Base-by-base conservation (phyloP, 2,113 vertebrate species). In the Siphamia tubifer region DNA sequence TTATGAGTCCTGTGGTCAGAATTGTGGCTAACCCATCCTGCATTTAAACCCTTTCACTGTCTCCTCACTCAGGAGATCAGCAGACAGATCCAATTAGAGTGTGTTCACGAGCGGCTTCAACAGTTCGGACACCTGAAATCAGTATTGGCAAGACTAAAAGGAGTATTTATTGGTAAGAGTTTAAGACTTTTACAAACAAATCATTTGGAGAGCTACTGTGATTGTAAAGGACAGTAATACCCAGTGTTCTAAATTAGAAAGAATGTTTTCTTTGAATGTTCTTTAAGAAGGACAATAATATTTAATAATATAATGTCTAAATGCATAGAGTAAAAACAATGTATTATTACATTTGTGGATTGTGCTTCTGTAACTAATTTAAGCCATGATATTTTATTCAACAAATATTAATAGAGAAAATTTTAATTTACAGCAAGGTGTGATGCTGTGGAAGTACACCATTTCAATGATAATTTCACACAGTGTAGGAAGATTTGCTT, bases 391-490 rank as follows among this genome's bases (percentile, higher is more conserved):
- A 83, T 92, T 92, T 94, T 93, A 48, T 27, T 49, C 60, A 62
- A 48, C 17, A 66, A 36, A 58, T 74, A 77, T 74, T 72, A 74
- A 61, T 60, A 47, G 34, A 56, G 31, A 8, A n/a, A 32, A 93
- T 60, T 95, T 91, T 90, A 86, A 93, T 94, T 93, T 92, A 93
- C 91, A 88, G 87, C 89, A 91, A 92, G 40, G 32, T 21, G 6
- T 48, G 48, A 44, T 38, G 28, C 42, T 69, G 36, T 39, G 34
- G 39, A 35, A 25, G 64, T 6, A n/a, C 34, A 30, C 28, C 38
- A 40, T 42, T 70, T 45, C 47, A 39, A 25, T 17, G 19, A 68
- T 12, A 25, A 39, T 54, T 32, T 72, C 21, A 47, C 15, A 34
- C 3, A 3, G 31, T 55, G 47, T 3, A 0, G 17, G 23, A 72